Evolutionary conservation across 1,140 invertebrate species (phyloP).

Genomic region (Neomicropteryx cornuta): DNA sequence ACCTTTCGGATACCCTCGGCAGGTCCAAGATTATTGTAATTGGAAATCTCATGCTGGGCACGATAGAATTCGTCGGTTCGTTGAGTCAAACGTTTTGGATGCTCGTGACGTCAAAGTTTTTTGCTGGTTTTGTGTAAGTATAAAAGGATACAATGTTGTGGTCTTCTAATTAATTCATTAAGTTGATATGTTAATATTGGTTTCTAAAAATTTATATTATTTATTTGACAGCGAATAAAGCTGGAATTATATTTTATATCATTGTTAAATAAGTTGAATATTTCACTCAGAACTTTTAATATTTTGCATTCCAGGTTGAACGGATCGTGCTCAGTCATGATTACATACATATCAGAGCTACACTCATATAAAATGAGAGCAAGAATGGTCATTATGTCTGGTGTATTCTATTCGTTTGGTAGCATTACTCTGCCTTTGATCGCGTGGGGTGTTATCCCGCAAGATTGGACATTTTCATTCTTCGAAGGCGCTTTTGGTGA

Average conservation of each 20-base stretch:
- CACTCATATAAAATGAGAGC: slow-evolving; percentile 49
- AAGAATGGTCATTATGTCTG: slow-evolving; percentile 47
- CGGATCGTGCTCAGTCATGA: slow-evolving; percentile 59
- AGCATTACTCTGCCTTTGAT: slow-evolving; percentile 41
- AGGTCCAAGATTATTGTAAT: slow-evolving; percentile 56
- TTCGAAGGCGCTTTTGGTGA: slow-evolving; percentile 28
- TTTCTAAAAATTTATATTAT: no score
- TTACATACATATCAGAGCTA: slow-evolving; percentile 58
- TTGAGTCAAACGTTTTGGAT: slow-evolving; percentile 59
- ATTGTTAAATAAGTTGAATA: no score
- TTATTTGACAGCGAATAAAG: no score
- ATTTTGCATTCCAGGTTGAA: slow-evolving; percentile 57
- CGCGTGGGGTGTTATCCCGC: slow-evolving; percentile 41
- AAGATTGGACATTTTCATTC: slow-evolving; percentile 27
- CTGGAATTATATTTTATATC: no score
- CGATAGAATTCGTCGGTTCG: slow-evolving; percentile 54
- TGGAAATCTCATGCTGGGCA: slow-evolving; percentile 56
- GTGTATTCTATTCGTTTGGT: slow-evolving; percentile 48
- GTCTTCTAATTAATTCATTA: no score
- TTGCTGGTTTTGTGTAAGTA: slow-evolving; percentile 67
- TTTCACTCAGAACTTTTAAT: no score
- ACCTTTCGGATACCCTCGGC: slow-evolving; percentile 65
- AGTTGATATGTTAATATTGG: no score
- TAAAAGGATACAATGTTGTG: no score
- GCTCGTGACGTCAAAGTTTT: slow-evolving; percentile 59